These are phyloP conservation scores for Tetranychus piercei DNA, from an alignment of 2,888 invertebrate genomes.

Conservation along the genomic window DNA sequence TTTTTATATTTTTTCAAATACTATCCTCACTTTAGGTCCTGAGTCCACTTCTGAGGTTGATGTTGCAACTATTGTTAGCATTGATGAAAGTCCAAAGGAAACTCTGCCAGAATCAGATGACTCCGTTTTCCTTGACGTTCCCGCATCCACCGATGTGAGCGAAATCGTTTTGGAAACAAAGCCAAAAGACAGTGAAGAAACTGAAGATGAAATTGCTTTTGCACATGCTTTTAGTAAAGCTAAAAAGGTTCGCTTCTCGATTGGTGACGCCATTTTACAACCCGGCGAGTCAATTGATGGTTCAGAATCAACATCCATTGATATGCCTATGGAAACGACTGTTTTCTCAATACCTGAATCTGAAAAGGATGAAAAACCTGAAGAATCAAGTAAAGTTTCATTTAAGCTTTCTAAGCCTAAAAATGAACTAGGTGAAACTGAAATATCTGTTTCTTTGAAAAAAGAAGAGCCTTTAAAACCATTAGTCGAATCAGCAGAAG, in stretches of 20 bases:
- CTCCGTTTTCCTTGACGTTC: not conserved
- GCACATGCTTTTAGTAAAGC: not conserved
- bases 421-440: not conserved
- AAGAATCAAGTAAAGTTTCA: not conserved
- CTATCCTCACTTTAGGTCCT: not conserved
- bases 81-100: not conserved
- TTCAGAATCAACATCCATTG: no score
- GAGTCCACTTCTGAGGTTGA: not conserved
- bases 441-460: not conserved
- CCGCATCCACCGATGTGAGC: no score
- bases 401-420: not conserved
- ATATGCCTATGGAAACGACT: not conserved
- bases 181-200: not conserved
- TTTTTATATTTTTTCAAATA: not conserved
- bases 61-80: no score
- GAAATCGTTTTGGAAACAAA: not conserved
- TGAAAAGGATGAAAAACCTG: not conserved
- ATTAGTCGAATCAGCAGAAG: not conserved
- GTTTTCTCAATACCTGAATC: not conserved
- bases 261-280: not conserved
- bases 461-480: not conserved
- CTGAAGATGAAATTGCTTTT: not conserved
- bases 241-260: not conserved
- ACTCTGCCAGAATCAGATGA: not conserved
- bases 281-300: not conserved